A percentile compares a stretch with the other conserved stretches of the same genome.
Conservation (phyloP, 2,797 vertebrate genomes). For the Fistularia commersonii region DNA sequence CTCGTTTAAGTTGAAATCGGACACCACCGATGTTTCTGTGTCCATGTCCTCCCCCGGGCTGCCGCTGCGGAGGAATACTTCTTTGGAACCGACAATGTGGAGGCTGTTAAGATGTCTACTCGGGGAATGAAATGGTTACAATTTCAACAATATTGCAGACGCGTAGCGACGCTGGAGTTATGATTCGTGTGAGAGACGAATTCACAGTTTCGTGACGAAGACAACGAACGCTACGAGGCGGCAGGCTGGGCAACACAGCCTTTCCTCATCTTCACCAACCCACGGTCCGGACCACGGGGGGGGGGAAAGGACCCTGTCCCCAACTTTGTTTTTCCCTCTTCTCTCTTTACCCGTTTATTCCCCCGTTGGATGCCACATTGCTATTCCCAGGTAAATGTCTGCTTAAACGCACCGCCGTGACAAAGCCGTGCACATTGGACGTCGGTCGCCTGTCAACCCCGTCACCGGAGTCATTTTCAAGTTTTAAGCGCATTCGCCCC, state of each 20-base stretch:
- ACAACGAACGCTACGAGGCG: conserved; percentile 27
- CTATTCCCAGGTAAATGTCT: conserved; percentile 67
- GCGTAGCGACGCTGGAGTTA: conserved; percentile 49
- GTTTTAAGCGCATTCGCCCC: conserved; percentile 57
- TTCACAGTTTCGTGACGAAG: conserved; percentile 53
- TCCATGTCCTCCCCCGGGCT: conserved; percentile 64
- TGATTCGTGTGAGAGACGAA: conserved; percentile 36
- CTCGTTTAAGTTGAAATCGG: conserved; percentile 63
- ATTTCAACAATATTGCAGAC: conserved; percentile 57
- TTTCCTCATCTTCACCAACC: conserved; percentile 65
- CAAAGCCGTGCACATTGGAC: conserved; percentile 2
- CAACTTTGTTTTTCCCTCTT: conserved; percentile 77
- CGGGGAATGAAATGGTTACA: conserved; percentile 77
- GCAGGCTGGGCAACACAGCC: conserved; percentile 45
- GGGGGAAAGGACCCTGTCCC: conserved; percentile 73
- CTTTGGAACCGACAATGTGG: conserved; percentile 77
- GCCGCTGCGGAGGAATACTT: conserved; percentile 77
- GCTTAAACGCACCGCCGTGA: conserved; percentile 1
- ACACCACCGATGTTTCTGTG: conserved; percentile 70
- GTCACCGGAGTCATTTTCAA: conserved; percentile 46
- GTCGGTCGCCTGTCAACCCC: conserved; percentile 14
- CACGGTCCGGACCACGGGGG: conserved; percentile 63
- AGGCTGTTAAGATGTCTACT: conserved; percentile 85
- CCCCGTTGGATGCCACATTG: conserved; percentile 70
- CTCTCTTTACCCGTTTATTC: conserved; percentile 46